Percentiles rank a stretch among this genome's conserved stretches.
These are phyloP conservation scores for Tetanocera ferruginea DNA, from an alignment of 2,888 invertebrate genomes.

Conservation along the genomic window DNA sequence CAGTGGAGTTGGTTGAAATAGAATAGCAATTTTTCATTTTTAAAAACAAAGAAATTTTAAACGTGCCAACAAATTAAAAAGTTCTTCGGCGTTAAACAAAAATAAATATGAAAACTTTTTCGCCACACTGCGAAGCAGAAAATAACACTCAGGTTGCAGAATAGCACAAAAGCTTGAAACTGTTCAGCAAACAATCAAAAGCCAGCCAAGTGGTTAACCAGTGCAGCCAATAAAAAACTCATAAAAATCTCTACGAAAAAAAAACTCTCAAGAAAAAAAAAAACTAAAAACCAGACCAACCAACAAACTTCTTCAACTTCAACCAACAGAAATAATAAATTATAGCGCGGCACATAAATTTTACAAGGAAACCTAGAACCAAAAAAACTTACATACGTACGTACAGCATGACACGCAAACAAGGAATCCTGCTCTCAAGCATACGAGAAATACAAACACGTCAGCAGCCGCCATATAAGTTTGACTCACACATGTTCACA, in stretches of 20 bases:
- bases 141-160: not conserved
- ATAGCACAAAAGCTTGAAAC: not conserved
- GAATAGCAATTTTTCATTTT: not conserved
- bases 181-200: not conserved
- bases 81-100: not conserved
- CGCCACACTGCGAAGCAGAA: not conserved
- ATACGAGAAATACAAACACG: not conserved
- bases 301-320: not conserved
- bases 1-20: not conserved
- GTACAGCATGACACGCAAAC: not conserved
- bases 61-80: constrained; percentile 21
- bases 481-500: not conserved
- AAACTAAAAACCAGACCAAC: constrained; percentile 10
- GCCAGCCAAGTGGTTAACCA: constrained; percentile 21
- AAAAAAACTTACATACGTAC: not conserved
- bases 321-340: constrained; percentile 12
- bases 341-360: constrained; percentile 23
- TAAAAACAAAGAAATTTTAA: not conserved
- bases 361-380: not conserved
- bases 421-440: not conserved
- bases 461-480: not conserved
- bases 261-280: not conserved
- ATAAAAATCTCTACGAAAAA: constrained; percentile 12
- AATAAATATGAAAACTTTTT: constrained; percentile 11
- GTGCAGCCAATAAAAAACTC: constrained; percentile 33